Evolutionary conservation across 92 coral and sea anemone genomes (phyloP), one percentile per base, ranked within the genome.

Genomic region (Paragorgia papillata): DNA sequence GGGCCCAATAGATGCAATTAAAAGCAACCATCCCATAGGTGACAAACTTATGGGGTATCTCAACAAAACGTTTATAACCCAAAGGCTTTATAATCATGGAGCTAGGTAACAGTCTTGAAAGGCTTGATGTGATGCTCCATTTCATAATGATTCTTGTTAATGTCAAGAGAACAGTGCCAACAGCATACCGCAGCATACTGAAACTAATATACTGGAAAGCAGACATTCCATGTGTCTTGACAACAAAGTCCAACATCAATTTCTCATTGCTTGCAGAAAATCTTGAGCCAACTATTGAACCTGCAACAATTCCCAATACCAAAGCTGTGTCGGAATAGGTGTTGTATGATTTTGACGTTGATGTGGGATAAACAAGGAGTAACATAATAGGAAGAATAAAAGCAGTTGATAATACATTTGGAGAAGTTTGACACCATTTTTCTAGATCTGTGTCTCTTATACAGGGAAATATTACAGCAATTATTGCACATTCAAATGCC

Each of bases 311-410:
- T 24, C 96, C 96, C 57, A 95, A 62, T 10, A 91, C 89, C 67
- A 84, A 82, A 14, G 97, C 96, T 29, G 97, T 91, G 64, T 95
- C 99, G 0, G 95, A 86, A 25, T 83, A 85, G 30, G 99, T 95
- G 33, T 85, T 86, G 48, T 91, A 91, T 34, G 86, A 82, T 43
- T 43, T 62, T 51, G 99, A 96, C 4, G 99, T 96, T 8, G 92
- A 77, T 53, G 78, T 71, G 19, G 99, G 99, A 56, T 95, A 95
- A 3, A 95, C 62, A 31, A 82, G 68, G 50, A 94, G 83, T 91
- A 95, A 63, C 43, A 73, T 87, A 12, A 89, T 28, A 39, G 96
- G 96, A 55, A 86, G 79, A 9, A 89, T 82, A 0, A 91, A 83
- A 39, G 86, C 83, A 49, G 88, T 87, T 26, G 88, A 86, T 2